Evolutionary conservation across 2,888 invertebrate genomes (phyloP).

Genomic region (Leptinotarsa tumamoca): DNA sequence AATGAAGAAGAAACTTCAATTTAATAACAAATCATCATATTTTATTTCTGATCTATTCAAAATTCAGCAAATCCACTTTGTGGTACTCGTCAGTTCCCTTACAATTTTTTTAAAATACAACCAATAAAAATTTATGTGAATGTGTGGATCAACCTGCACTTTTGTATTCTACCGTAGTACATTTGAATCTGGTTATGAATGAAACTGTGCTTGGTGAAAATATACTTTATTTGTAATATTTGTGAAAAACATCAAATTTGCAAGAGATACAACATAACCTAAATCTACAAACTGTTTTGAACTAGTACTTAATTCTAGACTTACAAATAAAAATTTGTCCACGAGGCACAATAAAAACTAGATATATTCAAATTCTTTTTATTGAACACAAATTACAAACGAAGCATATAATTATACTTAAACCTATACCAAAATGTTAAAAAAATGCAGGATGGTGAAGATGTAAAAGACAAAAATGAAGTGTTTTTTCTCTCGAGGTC

Average conservation of each 20-base stretch:
- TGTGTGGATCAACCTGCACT: too few relatives aligned
- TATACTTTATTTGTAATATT: conserved; percentile 43
- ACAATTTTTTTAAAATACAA: too few relatives aligned
- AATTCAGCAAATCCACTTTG: too few relatives aligned
- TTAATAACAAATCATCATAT: too few relatives aligned
- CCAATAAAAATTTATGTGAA: too few relatives aligned
- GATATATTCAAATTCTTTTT: conserved; percentile 46
- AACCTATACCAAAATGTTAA: conserved; percentile 42
- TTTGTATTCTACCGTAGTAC: too few relatives aligned
- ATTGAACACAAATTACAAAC: conserved; percentile 53
- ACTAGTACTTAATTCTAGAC: conserved; percentile 37
- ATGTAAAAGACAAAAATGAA: conserved; percentile 37
- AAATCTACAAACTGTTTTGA: conserved; percentile 31
- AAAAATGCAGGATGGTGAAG: conserved; percentile 41
- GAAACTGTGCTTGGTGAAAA: conserved; percentile 38
- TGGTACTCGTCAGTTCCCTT: too few relatives aligned
- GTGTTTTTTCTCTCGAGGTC: conserved; percentile 12
- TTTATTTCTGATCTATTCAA: too few relatives aligned
- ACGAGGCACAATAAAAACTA: conserved; percentile 52
- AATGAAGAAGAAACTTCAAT: too few relatives aligned
- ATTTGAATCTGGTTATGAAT: neutral
- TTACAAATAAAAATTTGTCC: conserved; percentile 35
- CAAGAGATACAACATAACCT: conserved; percentile 39
- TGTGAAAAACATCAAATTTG: conserved; percentile 44
- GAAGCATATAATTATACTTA: conserved; percentile 46